A percentile compares a stretch with the other conserved stretches of the same genome.
Conservation (phyloP, 2,797 vertebrate genomes). For the Anas georgica region DNA sequence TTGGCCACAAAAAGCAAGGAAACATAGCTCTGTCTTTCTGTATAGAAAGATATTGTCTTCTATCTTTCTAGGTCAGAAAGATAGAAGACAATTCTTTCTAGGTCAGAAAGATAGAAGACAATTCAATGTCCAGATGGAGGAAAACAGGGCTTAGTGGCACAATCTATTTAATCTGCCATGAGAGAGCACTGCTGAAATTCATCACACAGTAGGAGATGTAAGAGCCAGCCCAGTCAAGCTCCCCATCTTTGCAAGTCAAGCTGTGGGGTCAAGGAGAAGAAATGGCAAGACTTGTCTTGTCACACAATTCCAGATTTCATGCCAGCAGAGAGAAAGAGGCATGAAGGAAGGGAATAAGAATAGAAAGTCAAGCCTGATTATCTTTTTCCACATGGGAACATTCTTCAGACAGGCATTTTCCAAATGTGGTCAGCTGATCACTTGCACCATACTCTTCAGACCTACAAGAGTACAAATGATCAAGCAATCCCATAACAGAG, state of each 20-base stretch:
- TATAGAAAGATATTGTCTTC: too few species aligned
- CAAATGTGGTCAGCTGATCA: background rate
- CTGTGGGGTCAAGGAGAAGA: background rate
- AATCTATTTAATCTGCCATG: background rate
- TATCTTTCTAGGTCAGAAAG: background rate
- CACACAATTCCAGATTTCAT: background rate
- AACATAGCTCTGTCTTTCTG: background rate
- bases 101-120: background rate
- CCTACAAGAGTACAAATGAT: background rate
- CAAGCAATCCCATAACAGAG: background rate
- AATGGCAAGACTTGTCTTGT: background rate
- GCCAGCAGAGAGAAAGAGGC: background rate
- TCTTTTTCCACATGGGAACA: background rate
- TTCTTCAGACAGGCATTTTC: background rate
- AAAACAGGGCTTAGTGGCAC: background rate
- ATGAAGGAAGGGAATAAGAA: background rate
- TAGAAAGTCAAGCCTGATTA: background rate
- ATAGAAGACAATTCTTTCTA: background rate
- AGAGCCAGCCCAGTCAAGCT: background rate
- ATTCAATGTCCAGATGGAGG: background rate
- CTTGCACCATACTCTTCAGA: background rate
- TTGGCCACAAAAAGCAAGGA: background rate
- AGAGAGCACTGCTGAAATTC: background rate
- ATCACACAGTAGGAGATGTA: background rate
- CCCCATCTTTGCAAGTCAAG: background rate